Conservation (phyloP, 2,797 vertebrate species). For the Sternotherus odoratus region DNA sequence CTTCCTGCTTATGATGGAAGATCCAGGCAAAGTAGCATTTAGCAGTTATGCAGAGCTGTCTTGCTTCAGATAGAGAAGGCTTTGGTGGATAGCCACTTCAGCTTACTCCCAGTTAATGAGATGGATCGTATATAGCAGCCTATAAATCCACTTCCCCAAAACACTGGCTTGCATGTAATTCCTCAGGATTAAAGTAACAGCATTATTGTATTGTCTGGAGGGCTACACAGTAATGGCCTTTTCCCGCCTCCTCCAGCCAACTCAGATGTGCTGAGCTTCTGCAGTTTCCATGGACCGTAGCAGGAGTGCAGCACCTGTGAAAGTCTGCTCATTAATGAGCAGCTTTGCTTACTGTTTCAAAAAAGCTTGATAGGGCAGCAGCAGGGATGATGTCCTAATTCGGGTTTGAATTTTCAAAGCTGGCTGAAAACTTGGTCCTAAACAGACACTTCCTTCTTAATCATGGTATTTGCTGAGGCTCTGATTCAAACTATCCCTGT, state of each 20-base stretch:
- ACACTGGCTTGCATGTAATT: accelerated
- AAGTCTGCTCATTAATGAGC: neutral
- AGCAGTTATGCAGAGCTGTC: neutral
- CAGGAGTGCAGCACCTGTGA: neutral
- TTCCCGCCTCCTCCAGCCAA: neutral
- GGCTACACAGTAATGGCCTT: accelerated
- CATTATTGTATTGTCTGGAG: neutral
- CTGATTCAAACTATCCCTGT: neutral
- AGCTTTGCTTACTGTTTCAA: neutral
- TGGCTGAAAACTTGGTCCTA: neutral
- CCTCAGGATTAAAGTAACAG: neutral
- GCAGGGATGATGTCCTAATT: neutral
- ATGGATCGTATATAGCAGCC: neutral
- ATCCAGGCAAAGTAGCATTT: neutral
- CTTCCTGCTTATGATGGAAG: neutral
- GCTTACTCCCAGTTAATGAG: neutral
- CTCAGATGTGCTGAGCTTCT: neutral
- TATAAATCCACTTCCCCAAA: neutral
- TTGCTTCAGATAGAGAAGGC: neutral
- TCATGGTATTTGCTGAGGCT: neutral
- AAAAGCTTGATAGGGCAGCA: neutral
- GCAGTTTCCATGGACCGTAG: neutral
- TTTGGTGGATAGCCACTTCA: neutral
- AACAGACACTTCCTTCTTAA: neutral
- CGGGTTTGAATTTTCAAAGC: neutral